phyloP scores from a whole-genome alignment of 2,797 vertebrate species.

The Ciconia nigra region DNA sequence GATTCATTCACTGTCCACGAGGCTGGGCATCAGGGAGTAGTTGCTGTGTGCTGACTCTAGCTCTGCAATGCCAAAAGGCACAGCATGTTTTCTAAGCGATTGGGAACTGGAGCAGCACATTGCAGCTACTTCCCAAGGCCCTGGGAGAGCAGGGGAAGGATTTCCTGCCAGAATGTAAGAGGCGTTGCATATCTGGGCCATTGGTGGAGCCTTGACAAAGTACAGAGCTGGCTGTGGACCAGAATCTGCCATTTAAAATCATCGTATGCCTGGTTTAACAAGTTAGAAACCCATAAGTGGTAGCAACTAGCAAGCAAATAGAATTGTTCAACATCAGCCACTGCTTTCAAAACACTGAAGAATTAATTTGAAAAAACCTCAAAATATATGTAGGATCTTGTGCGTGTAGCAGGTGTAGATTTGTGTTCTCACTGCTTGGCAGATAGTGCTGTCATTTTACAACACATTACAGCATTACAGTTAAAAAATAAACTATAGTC shows the following conservation, averaged over 20 bases:
- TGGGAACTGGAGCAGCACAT: neutral
- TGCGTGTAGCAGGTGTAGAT: neutral
- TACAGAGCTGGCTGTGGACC: neutral
- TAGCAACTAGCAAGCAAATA: neutral
- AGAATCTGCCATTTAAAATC: slow-evolving; percentile 18
- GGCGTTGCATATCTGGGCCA: neutral
- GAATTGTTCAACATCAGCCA: neutral
- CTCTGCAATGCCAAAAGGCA: neutral
- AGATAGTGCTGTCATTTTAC: neutral
- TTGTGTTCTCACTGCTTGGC: neutral
- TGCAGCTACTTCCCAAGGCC: neutral
- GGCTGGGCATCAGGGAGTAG: neutral
- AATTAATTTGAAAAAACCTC: neutral
- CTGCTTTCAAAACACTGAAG: neutral
- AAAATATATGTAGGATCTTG: neutral
- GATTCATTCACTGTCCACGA: neutral
- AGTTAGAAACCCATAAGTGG: neutral
- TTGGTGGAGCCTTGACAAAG: neutral
- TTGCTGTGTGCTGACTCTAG: neutral
- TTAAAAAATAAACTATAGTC: neutral
- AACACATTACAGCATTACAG: neutral
- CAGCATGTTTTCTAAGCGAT: neutral
- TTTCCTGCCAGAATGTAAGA: neutral
- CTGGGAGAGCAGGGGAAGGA: neutral
- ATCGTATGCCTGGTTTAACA: neutral